phyloP scores from a whole-genome alignment of 2,113 vertebrate species.

The Struthidea cinerea region DNA sequence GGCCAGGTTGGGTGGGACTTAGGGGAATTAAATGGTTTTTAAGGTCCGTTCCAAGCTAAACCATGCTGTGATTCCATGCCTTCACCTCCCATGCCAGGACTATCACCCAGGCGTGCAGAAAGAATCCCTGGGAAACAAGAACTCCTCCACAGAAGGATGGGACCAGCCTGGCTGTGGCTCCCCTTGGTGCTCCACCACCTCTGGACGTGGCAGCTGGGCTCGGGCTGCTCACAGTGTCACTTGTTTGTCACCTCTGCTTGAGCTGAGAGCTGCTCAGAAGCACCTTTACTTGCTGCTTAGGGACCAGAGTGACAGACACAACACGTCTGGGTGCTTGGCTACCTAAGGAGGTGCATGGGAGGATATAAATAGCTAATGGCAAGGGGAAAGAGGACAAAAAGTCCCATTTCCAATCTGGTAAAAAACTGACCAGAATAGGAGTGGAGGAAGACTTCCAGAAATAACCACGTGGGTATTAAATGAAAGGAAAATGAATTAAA shows the following conservation, averaged over 20 bases:
- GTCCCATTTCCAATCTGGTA: neutral
- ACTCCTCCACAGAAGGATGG: neutral
- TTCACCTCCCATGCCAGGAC: neutral
- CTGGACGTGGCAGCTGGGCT: neutral
- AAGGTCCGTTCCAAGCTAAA: neutral
- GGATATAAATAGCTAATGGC: conserved; percentile 39
- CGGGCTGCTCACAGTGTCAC: neutral
- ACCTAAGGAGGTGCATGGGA: conserved; percentile 19
- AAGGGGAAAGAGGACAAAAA: conserved; percentile 20
- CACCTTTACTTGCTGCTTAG: conserved; percentile 15
- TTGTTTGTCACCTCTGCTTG: neutral
- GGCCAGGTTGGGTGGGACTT: fast-evolving
- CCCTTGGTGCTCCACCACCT: neutral
- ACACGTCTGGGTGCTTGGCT: conserved; percentile 27
- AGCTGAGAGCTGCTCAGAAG: neutral
- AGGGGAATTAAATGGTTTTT: neutral
- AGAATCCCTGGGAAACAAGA: neutral
- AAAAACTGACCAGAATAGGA: conserved; percentile 14
- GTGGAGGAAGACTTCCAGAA: conserved; percentile 16
- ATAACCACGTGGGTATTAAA: neutral
- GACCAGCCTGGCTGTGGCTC: neutral
- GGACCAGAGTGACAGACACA: conserved; percentile 15
- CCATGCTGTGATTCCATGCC: neutral
- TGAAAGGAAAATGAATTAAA: neutral
- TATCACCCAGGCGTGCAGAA: neutral